A percentile compares a stretch with the other conserved stretches of the same genome.
Conservation (phyloP, 1,140 invertebrate species). For the Drosophila albomicans region DNA sequence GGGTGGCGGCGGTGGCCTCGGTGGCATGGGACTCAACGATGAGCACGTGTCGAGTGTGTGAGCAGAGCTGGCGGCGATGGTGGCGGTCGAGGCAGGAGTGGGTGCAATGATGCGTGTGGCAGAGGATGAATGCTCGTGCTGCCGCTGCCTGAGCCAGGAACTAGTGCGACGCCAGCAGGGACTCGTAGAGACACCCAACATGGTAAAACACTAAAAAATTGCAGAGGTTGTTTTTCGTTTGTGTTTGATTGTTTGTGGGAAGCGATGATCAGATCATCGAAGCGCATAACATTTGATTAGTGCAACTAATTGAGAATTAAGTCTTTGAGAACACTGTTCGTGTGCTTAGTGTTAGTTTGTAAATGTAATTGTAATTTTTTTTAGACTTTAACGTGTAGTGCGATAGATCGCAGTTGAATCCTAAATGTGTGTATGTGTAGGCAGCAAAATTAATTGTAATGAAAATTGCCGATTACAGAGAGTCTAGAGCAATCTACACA, state of each 20-base stretch:
- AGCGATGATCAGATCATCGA: slow-evolving; percentile 68
- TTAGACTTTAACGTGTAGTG: too few species aligned
- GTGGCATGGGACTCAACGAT: slow-evolving; percentile 50
- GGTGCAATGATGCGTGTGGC: slow-evolving; percentile 26
- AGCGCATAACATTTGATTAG: slow-evolving; percentile 61
- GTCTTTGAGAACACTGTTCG: slow-evolving; percentile 72
- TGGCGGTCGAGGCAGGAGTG: slow-evolving; percentile 49
- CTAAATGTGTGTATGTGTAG: not conserved
- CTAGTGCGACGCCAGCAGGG: slow-evolving; percentile 68
- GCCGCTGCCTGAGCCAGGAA: slow-evolving; percentile 78
- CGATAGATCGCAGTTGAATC: too few species aligned
- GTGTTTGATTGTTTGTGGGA: too few species aligned
- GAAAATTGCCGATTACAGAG: slow-evolving; percentile 14
- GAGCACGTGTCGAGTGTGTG: slow-evolving; percentile 77
- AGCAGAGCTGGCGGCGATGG: slow-evolving; percentile 77
- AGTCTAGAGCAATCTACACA: slow-evolving; percentile 29
- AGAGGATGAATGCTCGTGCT: slow-evolving; percentile 64
- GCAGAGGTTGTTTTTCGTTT: slow-evolving; percentile 37
- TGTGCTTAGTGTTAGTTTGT: slow-evolving; percentile 64
- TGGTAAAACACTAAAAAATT: slow-evolving; percentile 34
- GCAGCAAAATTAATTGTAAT: slow-evolving; percentile 21
- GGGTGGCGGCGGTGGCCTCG: slow-evolving; percentile 12
- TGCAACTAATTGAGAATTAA: slow-evolving; percentile 73
- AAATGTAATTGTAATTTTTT: not conserved
- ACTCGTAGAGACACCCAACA: slow-evolving; percentile 59